Percentiles rank a stretch among this genome's conserved stretches.
Conservation (phyloP, 1,140 invertebrate species). For the Dufourea novaeangliae region DNA sequence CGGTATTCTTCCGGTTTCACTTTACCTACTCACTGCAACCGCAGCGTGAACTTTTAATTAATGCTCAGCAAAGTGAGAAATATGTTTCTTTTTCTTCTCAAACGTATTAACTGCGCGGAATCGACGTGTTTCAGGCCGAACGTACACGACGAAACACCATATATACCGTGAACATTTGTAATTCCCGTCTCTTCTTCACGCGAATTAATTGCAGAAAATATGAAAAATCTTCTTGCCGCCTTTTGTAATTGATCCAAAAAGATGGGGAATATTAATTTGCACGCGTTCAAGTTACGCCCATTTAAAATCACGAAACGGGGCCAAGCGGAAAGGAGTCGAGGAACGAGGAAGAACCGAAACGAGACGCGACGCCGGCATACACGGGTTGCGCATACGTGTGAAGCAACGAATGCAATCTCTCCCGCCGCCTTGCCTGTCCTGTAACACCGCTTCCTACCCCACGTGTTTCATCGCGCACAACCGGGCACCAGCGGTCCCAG, state of each 20-base stretch:
- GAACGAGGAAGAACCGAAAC: slow-evolving; percentile 62
- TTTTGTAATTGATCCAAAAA: not conserved
- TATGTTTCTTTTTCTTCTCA: not conserved
- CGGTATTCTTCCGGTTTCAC: slow-evolving; percentile 29
- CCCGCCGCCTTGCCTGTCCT: too few species aligned
- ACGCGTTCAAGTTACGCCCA: not conserved
- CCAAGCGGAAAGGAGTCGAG: slow-evolving; percentile 55
- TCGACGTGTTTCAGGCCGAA: not conserved
- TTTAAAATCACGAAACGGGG: slow-evolving; percentile 45
- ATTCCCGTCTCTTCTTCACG: too few species aligned
- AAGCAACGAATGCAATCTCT: slow-evolving; percentile 18
- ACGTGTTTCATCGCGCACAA: slow-evolving; percentile 34
- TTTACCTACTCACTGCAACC: slow-evolving; percentile 23
- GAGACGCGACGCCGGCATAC: slow-evolving; percentile 11
- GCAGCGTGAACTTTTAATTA: slow-evolving; percentile 43
- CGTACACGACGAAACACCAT: not conserved
- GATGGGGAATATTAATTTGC: not conserved
- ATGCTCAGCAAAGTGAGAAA: not conserved
- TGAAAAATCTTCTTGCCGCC: not conserved
- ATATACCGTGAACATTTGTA: too few species aligned
- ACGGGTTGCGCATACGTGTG: slow-evolving; percentile 35
- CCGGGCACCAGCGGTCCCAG: slow-evolving; percentile 17
- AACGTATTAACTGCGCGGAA: not conserved
- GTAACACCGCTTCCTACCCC: slow-evolving; percentile 11
- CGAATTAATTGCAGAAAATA: too few species aligned